These are phyloP conservation scores for Erannis defoliaria DNA, from an alignment of 2,888 invertebrate species.

Conservation along the genomic window DNA sequence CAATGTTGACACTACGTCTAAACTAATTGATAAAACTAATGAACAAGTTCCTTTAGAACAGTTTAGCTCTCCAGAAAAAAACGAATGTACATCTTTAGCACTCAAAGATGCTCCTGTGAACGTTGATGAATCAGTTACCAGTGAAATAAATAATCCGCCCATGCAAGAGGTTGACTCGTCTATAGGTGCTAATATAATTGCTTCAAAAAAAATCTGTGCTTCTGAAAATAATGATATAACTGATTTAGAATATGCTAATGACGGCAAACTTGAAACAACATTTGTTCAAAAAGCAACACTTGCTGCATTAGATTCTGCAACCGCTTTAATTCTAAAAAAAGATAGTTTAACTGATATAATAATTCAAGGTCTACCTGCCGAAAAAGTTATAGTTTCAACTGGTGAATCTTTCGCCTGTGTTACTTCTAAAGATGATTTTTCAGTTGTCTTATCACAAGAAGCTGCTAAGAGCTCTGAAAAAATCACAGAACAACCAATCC, in stretches of 20 bases:
- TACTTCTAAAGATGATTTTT: background rate
- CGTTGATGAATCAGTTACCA: background rate
- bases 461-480: background rate
- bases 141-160: background rate
- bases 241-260: background rate
- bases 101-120: background rate
- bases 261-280: background rate
- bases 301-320: too few species aligned
- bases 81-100: background rate
- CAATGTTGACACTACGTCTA: background rate
- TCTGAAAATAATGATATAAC: background rate
- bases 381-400: background rate
- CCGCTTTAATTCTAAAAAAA: background rate
- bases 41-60: too few species aligned
- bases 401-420: background rate
- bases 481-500: background rate
- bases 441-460: background rate
- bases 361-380: background rate
- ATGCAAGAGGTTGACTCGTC: slow-evolving; percentile 1
- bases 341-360: background rate
- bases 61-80: background rate
- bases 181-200: background rate
- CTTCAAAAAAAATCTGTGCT: background rate
- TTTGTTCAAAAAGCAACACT: background rate
- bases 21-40: background rate